Evolutionary conservation across 2,888 invertebrate genomes (phyloP).

Genomic region (Cepaea hortensis): DNA sequence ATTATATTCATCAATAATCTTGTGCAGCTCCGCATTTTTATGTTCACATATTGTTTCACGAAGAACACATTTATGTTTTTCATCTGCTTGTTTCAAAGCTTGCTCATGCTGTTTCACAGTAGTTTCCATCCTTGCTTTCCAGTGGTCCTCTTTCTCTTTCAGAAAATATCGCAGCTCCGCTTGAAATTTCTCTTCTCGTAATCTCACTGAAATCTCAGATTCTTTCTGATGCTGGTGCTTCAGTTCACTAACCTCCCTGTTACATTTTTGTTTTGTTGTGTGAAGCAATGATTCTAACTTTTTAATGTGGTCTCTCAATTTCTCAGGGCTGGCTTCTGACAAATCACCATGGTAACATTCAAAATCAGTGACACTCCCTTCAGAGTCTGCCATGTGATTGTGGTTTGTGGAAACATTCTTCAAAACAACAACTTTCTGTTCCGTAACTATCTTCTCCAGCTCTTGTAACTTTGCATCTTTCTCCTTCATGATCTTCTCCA

Average conservation of each 20-base stretch:
- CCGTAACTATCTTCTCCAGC: slow-evolving; percentile 45
- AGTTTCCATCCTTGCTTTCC: slow-evolving; percentile 27
- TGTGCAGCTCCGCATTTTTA: neutral
- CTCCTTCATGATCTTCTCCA: neutral
- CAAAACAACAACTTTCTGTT: slow-evolving; percentile 32
- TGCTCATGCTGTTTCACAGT: slow-evolving; percentile 31
- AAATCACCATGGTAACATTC: neutral
- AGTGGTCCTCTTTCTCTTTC: slow-evolving; percentile 41
- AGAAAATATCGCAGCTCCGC: slow-evolving; percentile 40
- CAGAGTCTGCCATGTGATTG: neutral
- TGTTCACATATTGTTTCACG: neutral
- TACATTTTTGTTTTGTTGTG: neutral
- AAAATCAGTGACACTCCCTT: neutral
- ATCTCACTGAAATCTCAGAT: slow-evolving; percentile 21
- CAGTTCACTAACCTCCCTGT: neutral
- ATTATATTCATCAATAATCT: neutral
- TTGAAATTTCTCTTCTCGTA: slow-evolving; percentile 42
- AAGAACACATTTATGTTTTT: neutral
- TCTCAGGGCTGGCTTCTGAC: neutral
- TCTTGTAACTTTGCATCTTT: slow-evolving; percentile 11
- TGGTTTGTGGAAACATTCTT: neutral
- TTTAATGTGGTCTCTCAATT: slow-evolving; percentile 15
- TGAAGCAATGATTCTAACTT: slow-evolving; percentile 1
- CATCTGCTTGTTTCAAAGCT: neutral
- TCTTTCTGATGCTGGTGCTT: slow-evolving; percentile 35